Conservation (phyloP, 1,140 invertebrate species). For the Drosophila eugracilis region DNA sequence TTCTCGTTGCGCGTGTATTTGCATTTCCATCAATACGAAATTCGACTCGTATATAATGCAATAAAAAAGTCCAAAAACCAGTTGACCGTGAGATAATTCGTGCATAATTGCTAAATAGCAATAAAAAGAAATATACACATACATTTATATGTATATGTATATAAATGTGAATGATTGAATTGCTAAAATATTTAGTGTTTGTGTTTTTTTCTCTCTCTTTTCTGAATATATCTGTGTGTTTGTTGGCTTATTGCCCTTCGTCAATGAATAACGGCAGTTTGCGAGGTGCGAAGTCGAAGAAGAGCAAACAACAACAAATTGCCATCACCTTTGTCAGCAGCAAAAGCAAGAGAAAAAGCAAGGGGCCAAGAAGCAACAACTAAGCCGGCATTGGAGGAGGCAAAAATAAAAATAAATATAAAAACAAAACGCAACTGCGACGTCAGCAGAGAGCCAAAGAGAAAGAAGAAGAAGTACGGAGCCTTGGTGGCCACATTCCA, state of each 20-base stretch:
- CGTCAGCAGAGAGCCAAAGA: slow-evolving; percentile 24
- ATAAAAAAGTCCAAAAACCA: slow-evolving; percentile 20
- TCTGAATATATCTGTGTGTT: not conserved
- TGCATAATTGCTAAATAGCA: slow-evolving; percentile 23
- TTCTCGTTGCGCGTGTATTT: slow-evolving; percentile 25
- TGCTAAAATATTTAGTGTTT: slow-evolving; percentile 20
- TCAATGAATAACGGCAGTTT: slow-evolving; percentile 49
- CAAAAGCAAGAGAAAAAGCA: slow-evolving; percentile 6
- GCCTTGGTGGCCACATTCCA: slow-evolving; percentile 48
- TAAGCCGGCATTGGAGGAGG: slow-evolving; percentile 40
- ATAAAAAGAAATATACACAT: slow-evolving; percentile 3
- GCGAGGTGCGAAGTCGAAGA: slow-evolving; percentile 38
- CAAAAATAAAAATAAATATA: slow-evolving; percentile 11
- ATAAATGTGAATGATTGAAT: slow-evolving; percentile 46
- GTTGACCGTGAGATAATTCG: slow-evolving; percentile 49
- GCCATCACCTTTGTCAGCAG: slow-evolving; percentile 43
- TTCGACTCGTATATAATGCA: slow-evolving; percentile 16
- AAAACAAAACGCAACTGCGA: slow-evolving; percentile 44
- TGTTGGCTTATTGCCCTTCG: slow-evolving; percentile 31
- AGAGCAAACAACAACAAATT: slow-evolving; percentile 46
- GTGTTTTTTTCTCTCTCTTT: not conserved
- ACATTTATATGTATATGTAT: not conserved
- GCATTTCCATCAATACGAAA: slow-evolving; percentile 23
- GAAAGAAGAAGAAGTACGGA: not conserved
- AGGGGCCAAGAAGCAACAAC: slow-evolving; percentile 16